phyloP scores from a whole-genome alignment of 2,888 invertebrate genomes.

The Mantis religiosa region DNA sequence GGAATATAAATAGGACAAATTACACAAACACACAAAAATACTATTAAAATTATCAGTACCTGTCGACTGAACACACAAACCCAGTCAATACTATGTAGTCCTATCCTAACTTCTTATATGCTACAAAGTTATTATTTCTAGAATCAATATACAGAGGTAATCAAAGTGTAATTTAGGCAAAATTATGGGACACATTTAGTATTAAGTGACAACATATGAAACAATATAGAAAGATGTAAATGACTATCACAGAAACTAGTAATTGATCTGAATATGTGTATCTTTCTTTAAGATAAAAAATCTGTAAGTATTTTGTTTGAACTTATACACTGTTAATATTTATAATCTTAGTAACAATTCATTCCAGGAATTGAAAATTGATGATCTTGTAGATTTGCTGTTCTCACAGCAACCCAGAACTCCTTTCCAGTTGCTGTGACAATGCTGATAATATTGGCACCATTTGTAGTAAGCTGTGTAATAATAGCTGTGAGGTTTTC shows the following conservation, averaged over 20 bases:
- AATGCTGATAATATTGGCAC: constrained; percentile 39
- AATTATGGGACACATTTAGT: neutral
- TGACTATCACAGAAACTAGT: neutral
- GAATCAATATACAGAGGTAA: neutral
- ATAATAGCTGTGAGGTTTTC: constrained; percentile 39
- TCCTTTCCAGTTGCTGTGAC: constrained; percentile 38
- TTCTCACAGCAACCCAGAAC: constrained; percentile 42
- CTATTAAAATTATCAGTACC: neutral
- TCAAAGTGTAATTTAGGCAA: neutral
- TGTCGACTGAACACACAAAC: neutral
- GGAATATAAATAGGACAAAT: neutral
- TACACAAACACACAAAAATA: neutral
- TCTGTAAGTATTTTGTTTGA: neutral
- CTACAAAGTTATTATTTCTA: neutral
- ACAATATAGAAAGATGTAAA: too few relatives aligned
- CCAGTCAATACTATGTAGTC: neutral
- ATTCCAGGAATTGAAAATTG: constrained; percentile 20
- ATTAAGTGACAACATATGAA: neutral
- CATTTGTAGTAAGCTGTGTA: constrained; percentile 37
- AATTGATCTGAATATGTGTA: neutral
- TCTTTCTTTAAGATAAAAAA: neutral
- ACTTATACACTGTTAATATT: neutral
- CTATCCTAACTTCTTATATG: neutral
- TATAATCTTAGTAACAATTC: constrained; percentile 10
- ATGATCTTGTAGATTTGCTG: constrained; percentile 32